Percentiles rank a stretch among this genome's conserved stretches.
Conservation (phyloP, 2,113 vertebrate species). For the Catharus fuscescens region DNA sequence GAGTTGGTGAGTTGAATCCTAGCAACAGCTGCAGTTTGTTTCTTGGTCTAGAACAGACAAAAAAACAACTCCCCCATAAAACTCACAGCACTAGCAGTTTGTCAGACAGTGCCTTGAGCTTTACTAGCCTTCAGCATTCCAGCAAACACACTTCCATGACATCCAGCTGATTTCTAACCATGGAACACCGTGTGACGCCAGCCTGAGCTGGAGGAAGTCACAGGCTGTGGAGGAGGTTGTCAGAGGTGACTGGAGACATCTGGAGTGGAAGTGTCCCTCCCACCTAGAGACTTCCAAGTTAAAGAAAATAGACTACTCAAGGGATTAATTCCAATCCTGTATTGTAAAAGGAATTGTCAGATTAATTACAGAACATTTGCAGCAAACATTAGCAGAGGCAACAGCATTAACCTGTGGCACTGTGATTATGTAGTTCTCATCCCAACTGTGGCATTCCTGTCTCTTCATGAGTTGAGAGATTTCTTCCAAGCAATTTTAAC, state of each 20-base stretch:
- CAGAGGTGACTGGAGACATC: neutral
- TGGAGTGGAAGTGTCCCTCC: neutral
- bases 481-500: neutral
- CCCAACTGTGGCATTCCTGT: neutral
- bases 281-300: neutral
- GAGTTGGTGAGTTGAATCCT: accelerated
- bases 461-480: neutral
- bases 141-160: neutral
- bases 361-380: neutral
- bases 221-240: neutral
- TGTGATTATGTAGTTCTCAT: neutral
- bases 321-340: neutral
- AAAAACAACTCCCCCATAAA: neutral
- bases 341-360: neutral
- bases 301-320: neutral
- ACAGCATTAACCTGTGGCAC: neutral
- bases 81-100: neutral
- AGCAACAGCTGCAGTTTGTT: neutral
- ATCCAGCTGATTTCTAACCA: neutral
- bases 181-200: neutral
- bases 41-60: neutral
- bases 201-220: accelerated
- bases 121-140: neutral
- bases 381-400: neutral
- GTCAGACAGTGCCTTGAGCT: neutral